phyloP scores from a whole-genome alignment of 2,888 invertebrate species.

The Lobophora halterata region DNA sequence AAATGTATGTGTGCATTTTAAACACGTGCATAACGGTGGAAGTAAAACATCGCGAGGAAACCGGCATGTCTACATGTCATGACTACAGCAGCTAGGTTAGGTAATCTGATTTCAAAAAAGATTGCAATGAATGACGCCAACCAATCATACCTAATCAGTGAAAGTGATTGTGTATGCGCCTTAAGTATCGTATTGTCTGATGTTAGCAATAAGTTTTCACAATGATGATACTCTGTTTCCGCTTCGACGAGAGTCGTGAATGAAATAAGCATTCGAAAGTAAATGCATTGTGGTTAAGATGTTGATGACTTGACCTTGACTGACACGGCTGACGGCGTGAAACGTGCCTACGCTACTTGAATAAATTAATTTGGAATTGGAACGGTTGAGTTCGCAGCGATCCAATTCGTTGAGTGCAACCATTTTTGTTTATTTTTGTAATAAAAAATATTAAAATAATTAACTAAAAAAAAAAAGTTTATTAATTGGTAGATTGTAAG shows the following conservation, averaged over 20 bases:
- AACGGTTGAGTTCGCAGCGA: not conserved
- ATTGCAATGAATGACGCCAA: conserved; percentile 1
- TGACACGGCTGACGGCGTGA: conserved; percentile 22
- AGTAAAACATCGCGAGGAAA: too few relatives aligned
- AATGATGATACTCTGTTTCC: conserved; percentile 39
- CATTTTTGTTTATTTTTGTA: not conserved
- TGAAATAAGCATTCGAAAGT: conserved; percentile 50
- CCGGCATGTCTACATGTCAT: too few relatives aligned
- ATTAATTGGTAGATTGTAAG: too few relatives aligned
- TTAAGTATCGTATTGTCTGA: conserved; percentile 15
- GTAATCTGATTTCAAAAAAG: not conserved
- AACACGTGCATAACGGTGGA: too few relatives aligned
- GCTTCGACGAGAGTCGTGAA: conserved; percentile 43
- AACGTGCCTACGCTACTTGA: conserved; percentile 27
- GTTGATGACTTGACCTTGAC: conserved; percentile 30
- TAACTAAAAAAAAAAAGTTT: not conserved
- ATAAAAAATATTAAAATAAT: not conserved
- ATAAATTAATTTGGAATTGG: conserved; percentile 10
- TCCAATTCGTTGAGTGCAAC: not conserved
- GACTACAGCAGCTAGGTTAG: too few relatives aligned
- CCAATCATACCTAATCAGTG: conserved; percentile 3
- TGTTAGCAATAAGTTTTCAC: conserved; percentile 28
- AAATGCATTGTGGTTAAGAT: conserved; percentile 42
- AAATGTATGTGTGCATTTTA: too few relatives aligned
- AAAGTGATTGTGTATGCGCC: conserved; percentile 4